A percentile compares a stretch with the other conserved stretches of the same genome.
phyloP scores from a whole-genome alignment of 2,113 vertebrate species.

The Noctilio leporinus region DNA sequence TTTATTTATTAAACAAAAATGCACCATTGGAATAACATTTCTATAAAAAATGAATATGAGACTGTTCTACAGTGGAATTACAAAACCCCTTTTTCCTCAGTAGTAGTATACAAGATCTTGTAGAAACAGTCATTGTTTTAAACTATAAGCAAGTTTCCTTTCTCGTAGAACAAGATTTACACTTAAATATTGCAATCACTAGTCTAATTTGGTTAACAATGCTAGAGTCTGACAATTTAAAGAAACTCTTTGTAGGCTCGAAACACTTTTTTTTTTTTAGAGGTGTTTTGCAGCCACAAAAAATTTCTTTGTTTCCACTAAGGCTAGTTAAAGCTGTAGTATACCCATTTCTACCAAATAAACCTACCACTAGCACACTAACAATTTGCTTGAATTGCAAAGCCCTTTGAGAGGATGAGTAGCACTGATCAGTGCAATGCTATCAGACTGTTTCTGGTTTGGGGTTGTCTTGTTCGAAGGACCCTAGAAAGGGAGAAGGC shows the following conservation, averaged over 20 bases:
- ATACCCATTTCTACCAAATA: constrained; percentile 72
- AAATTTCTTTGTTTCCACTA: constrained; percentile 59
- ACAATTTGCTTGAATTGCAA: constrained; percentile 54
- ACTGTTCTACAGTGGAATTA: constrained; percentile 95
- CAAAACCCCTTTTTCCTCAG: constrained; percentile 87
- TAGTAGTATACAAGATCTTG: constrained; percentile 90
- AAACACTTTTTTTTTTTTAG: constrained; percentile 67
- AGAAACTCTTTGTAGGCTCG: constrained; percentile 81
- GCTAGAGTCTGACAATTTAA: constrained; percentile 83
- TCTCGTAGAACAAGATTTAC: constrained; percentile 85
- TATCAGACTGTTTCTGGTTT: neutral
- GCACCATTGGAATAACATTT: constrained; percentile 95
- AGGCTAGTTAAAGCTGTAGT: constrained; percentile 81
- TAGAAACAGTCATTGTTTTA: constrained; percentile 88
- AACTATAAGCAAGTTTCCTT: constrained; percentile 80
- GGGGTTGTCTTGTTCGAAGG: constrained; percentile 8
- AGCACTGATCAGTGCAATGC: constrained; percentile 39
- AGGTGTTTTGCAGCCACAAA: constrained; percentile 74
- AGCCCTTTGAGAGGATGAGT: constrained; percentile 62
- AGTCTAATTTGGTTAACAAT: constrained; percentile 91
- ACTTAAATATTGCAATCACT: constrained; percentile 88
- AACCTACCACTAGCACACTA: constrained; percentile 71
- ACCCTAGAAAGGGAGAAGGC: constrained; percentile 54
- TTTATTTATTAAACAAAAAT: constrained; percentile 98
- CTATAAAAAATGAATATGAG: constrained; percentile 94